Evolutionary conservation across 2,113 vertebrate species (phyloP), one percentile per base, ranked within the genome.

Genomic region (Artemisiospiza belli): DNA sequence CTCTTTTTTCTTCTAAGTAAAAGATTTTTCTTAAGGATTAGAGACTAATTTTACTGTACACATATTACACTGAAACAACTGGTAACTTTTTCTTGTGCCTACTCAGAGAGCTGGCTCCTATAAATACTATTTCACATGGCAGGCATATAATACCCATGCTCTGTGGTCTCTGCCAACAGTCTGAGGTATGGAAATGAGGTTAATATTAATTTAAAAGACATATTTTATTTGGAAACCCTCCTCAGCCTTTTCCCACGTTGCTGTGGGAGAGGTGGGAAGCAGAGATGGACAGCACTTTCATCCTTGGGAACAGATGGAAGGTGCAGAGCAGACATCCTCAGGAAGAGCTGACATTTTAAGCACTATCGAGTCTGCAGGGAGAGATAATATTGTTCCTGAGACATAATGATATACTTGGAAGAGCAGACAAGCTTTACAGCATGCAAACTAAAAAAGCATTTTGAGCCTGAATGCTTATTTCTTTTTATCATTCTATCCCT

Each of bases 331-430:
- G 66, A 23, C 64, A 22, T 84, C 68, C 80, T 70, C 61, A 78
- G 75, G 83, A 80, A 74, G 69, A 90, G 69, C 4, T 92, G 91
- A 80, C 83, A 64, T 91, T 75, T 96, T 64, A 72, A 87, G 74
- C 70, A 61, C 66, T 64, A 7, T 49, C 8, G 11, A 87, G 67
- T 73, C 85, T 90, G 31, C 58, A 79, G 79, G 66, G 66, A 85
- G 77, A 79, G 77, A 87, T 58, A 87, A 59, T 33, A 43, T 82
- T 1, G 0, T 24, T 96, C 70, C 55, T 82, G 74, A 94, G 85
- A 57, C 57, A 66, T 31, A 73, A 79, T 46, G 49, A 73, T 84
- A 46, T 54, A 86, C 62, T 84, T 59, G 27, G 61, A 43, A 57
- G 43, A 81, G 25, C 43, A 83, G 52, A 27, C 47, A 67, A 81